Base-by-base conservation (phyloP, 2,888 invertebrate species). In the Coelopa pilipes region DNA sequence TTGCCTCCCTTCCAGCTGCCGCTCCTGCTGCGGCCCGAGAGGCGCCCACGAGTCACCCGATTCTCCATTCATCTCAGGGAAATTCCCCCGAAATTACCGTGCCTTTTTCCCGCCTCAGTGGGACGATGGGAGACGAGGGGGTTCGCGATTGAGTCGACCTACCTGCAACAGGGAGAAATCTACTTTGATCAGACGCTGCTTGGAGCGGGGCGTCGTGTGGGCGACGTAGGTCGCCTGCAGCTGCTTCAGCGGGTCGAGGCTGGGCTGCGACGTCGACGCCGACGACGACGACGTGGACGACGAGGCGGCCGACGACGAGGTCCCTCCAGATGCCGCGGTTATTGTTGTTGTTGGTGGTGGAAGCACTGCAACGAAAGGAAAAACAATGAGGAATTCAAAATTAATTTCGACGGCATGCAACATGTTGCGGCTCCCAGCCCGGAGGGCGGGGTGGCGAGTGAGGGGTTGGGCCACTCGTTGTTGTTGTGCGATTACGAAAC, bases 91-190 rank as follows among this genome's bases (percentile, higher is more conserved):
- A 7, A 34, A 34, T 34, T 34, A 7, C 34, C 34, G 34, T 34
- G 34, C 2, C 2, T 34, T 34, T 34, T 34, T 34, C n/a, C n/a
- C n/a, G 34, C 34, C 34, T 34, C 34, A 7, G 34, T 34, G 2
- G 34, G 34, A 7, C 4, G 34, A 4, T 34, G 34, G 7, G 34
- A 34, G n/a, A n/a, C n/a, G n/a, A n/a, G n/a, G 7, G 34, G 34
- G 34, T 34, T 34, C 34, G 34, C n/a, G n/a, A n/a, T n/a, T n/a
- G n/a, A n/a, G n/a, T 17, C 49, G 60, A 83, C 89, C 89, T 82
- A 92, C 92, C 90, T 92, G 90, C 82, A 93, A 89, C 84, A 92
- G 90, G 82, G 93, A 91, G 87, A 94, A 93, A 89, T 95, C 95
- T 77, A 95, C 94, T 90, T 95, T 95, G 88, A 96, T 95, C 82